Percentiles rank a stretch among this genome's conserved stretches.
phyloP scores from a whole-genome alignment of 2,888 invertebrate species.

The Erebia aethiops region DNA sequence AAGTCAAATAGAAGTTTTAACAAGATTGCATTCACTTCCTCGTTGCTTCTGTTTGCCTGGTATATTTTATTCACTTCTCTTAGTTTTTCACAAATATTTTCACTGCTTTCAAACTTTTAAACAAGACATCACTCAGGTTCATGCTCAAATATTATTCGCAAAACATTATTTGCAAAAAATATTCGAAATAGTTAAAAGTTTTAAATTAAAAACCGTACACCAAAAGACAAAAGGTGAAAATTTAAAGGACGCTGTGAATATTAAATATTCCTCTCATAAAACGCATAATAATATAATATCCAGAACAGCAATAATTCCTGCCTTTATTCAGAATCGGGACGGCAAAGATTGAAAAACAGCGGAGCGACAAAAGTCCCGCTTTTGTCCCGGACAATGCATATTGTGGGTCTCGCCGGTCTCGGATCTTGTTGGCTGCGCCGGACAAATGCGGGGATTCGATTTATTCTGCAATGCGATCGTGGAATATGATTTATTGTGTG shows the following conservation, averaged over 20 bases:
- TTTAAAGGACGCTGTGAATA: conserved; percentile 21
- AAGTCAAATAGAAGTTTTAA: conserved; percentile 38
- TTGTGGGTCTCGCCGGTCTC: conserved; percentile 4
- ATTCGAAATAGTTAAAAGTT: conserved; percentile 4
- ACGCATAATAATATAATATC: conserved; percentile 44
- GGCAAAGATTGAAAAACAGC: conserved; percentile 57
- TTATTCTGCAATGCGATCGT: conserved; percentile 16
- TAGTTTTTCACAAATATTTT: conserved; percentile 14
- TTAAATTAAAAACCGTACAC: conserved; percentile 25
- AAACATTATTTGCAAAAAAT: background rate
- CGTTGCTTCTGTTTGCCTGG: conserved; percentile 28
- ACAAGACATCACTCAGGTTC: too few relatives aligned
- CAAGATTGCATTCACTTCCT: conserved; percentile 35
- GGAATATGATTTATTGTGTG: conserved; percentile 14
- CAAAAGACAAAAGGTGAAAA: conserved; percentile 25
- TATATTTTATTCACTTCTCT: conserved; percentile 26
- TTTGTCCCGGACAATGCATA: conserved; percentile 65
- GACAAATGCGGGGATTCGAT: conserved; percentile 21
- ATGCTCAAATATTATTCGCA: too few relatives aligned
- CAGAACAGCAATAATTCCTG: conserved; percentile 36
- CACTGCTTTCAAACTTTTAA: background rate
- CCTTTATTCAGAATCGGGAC: conserved; percentile 40
- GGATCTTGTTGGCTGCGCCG: conserved; percentile 17
- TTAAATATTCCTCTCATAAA: conserved; percentile 32
- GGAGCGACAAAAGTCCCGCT: conserved; percentile 54